These are phyloP conservation scores for Cydia fagiglandana DNA, from an alignment of 1,140 invertebrate genomes.

Conservation along the genomic window DNA sequence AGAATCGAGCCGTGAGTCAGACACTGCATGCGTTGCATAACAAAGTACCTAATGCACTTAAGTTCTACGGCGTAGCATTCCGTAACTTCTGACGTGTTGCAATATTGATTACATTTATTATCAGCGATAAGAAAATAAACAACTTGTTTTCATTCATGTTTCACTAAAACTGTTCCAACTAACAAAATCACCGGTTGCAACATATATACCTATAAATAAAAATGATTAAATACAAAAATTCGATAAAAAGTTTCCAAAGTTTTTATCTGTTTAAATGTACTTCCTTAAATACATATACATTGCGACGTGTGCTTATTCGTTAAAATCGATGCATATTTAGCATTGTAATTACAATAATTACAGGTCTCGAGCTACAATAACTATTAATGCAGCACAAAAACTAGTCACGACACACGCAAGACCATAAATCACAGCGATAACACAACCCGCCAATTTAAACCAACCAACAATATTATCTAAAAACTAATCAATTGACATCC, in stretches of 20 bases:
- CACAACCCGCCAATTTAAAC: background rate
- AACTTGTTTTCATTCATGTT: background rate
- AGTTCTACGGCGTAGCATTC: background rate
- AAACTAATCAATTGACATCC: constrained; percentile 30
- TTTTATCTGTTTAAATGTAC: too few relatives aligned
- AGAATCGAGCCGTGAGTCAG: too few relatives aligned
- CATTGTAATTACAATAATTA: background rate
- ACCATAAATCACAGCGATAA: background rate
- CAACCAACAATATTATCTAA: background rate
- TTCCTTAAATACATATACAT: too few relatives aligned
- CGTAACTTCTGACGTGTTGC: background rate
- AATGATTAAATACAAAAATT: too few relatives aligned
- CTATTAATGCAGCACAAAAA: background rate
- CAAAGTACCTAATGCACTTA: too few relatives aligned
- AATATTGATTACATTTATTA: background rate
- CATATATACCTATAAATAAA: too few relatives aligned
- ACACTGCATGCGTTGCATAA: too few relatives aligned
- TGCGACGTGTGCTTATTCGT: background rate
- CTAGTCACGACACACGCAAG: background rate
- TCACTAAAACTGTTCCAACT: too few relatives aligned
- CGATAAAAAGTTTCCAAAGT: too few relatives aligned
- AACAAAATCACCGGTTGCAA: too few relatives aligned
- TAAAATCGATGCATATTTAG: background rate
- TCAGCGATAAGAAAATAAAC: constrained; percentile 1
- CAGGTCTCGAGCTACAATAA: background rate